Evolutionary conservation across 2,113 vertebrate genomes (phyloP).

Genomic region (Aramus guarauna): DNA sequence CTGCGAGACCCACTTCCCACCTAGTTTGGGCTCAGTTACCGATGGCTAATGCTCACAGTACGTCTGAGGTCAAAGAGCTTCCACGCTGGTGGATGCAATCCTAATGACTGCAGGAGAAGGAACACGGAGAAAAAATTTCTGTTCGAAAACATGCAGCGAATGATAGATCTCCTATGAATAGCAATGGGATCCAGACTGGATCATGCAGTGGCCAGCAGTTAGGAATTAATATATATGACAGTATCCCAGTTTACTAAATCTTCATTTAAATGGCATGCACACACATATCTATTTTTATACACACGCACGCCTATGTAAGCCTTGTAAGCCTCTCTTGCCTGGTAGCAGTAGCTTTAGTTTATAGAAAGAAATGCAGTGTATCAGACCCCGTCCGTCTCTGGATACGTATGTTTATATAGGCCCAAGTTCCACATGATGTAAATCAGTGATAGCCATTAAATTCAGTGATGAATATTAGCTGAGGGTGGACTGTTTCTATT

Average conservation of each 20-base stretch:
- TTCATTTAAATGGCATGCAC: background rate
- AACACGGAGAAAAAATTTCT: background rate
- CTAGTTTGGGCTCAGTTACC: background rate
- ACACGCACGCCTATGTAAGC: background rate
- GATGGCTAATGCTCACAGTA: background rate
- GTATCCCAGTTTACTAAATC: background rate
- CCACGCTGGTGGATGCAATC: background rate
- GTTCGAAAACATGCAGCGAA: background rate
- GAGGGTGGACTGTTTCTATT: slow-evolving; percentile 16
- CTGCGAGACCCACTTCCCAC: background rate
- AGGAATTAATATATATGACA: background rate
- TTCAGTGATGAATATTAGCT: background rate
- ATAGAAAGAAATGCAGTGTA: background rate
- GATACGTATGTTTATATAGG: background rate
- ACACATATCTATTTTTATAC: background rate
- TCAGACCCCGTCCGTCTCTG: background rate
- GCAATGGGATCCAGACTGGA: background rate
- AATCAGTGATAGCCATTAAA: background rate
- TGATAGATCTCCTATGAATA: background rate
- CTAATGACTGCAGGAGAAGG: background rate
- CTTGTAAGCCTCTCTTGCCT: background rate
- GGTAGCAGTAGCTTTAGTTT: background rate
- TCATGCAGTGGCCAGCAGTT: background rate
- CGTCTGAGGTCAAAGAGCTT: background rate
- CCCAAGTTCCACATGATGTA: background rate